Percentiles rank a stretch among this genome's conserved stretches.
Evolutionary conservation across 1,140 invertebrate genomes (phyloP).

Genomic region (Drosophila subobscura): DNA sequence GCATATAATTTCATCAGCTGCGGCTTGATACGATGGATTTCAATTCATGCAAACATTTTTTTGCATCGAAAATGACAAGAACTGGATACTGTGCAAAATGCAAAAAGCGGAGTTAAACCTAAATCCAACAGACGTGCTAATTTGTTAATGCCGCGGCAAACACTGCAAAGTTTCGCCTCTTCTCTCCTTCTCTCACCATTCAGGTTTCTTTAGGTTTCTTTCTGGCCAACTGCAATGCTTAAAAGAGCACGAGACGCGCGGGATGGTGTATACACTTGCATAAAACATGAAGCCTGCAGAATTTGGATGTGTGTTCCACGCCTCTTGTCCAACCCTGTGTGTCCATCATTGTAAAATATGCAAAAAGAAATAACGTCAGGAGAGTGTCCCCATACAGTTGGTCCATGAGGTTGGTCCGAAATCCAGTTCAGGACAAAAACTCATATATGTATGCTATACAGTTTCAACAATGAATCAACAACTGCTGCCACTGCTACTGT

Average conservation of each 20-base stretch:
- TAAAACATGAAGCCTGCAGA: constrained; percentile 70
- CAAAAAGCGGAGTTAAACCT: constrained; percentile 35
- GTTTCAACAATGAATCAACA: constrained; percentile 82
- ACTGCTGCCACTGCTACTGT: constrained; percentile 60
- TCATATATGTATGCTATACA: constrained; percentile 50
- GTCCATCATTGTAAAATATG: constrained; percentile 62
- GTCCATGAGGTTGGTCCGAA: background rate
- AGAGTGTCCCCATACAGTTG: constrained; percentile 22
- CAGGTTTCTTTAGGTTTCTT: constrained; percentile 16
- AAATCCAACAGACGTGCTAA: constrained; percentile 56
- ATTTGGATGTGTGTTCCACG: constrained; percentile 39
- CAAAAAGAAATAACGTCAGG: constrained; percentile 69
- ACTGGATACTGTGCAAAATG: constrained; percentile 17
- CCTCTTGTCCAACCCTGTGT: constrained; percentile 49
- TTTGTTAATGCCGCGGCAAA: constrained; percentile 49
- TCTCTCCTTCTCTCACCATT: constrained; percentile 7
- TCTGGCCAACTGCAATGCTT: constrained; percentile 27
- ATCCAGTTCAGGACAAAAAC: constrained; percentile 43
- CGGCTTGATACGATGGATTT: constrained; percentile 79
- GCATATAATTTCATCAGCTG: constrained; percentile 32
- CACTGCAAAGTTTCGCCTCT: background rate
- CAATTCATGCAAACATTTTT: constrained; percentile 77
- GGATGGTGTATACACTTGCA: constrained; percentile 59
- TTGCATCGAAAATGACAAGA: constrained; percentile 27
- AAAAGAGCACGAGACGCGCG: constrained; percentile 16